phyloP scores from a whole-genome alignment of 2,888 invertebrate genomes.

The Yponomeuta malinellus region DNA sequence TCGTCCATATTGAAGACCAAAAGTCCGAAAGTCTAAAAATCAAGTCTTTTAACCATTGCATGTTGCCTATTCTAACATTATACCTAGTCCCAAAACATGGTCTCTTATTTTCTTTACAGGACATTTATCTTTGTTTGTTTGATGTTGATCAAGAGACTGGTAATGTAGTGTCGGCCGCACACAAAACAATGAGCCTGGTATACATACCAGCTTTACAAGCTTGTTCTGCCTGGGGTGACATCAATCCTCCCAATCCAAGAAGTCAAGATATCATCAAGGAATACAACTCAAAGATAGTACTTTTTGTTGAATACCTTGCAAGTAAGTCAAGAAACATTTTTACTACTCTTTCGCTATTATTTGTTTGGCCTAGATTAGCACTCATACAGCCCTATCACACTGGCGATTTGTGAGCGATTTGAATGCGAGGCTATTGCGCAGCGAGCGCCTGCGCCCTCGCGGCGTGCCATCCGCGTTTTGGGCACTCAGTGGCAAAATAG shows the following conservation, averaged over 20 bases:
- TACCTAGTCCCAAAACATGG: not conserved
- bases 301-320: conserved; percentile 62
- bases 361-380: too few relatives aligned
- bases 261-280: conserved; percentile 52
- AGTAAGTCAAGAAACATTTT: conserved; percentile 38
- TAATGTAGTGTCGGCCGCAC: conserved; percentile 64
- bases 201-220: conserved; percentile 49
- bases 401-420: too few relatives aligned
- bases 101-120: conserved; percentile 36
- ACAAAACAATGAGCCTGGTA: conserved; percentile 43
- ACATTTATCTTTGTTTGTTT: conserved; percentile 49
- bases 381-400: too few relatives aligned
- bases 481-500: too few relatives aligned
- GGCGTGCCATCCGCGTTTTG: too few relatives aligned
- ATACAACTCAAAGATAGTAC: conserved; percentile 58
- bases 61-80: too few relatives aligned
- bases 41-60: not conserved
- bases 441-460: too few relatives aligned
- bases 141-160: conserved; percentile 53
- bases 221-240: conserved; percentile 60
- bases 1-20: too few relatives aligned
- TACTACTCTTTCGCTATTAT: not conserved
- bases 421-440: too few relatives aligned
- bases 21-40: too few relatives aligned
- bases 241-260: conserved; percentile 64